phyloP scores from a whole-genome alignment of 2,113 vertebrate species.

The Hydrolagus affinis region DNA sequence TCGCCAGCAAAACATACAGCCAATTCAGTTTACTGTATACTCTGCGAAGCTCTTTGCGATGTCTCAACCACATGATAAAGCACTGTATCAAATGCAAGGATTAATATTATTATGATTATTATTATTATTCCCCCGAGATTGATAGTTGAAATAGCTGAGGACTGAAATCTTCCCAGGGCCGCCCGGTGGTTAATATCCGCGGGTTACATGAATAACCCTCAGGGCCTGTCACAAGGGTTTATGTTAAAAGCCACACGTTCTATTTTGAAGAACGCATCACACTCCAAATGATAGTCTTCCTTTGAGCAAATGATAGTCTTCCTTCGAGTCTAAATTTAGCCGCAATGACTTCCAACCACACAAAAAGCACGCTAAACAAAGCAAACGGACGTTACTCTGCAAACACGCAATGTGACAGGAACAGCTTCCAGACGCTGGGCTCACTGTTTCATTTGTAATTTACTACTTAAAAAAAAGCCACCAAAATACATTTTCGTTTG shows the following conservation, averaged over 20 bases:
- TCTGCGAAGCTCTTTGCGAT: too few relatives aligned
- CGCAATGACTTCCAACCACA: neutral
- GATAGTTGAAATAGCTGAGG: too few relatives aligned
- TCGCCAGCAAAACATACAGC: too few relatives aligned
- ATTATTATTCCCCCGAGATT: too few relatives aligned
- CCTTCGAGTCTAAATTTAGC: conserved; percentile 14
- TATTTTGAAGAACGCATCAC: neutral
- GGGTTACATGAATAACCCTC: too few relatives aligned
- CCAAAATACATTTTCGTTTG: conserved; percentile 27
- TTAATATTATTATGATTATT: too few relatives aligned
- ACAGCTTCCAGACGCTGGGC: conserved; percentile 17
- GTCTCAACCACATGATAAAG: too few relatives aligned
- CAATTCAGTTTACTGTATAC: too few relatives aligned
- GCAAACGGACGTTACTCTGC: neutral
- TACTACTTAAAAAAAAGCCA: conserved; percentile 22
- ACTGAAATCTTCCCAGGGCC: too few relatives aligned
- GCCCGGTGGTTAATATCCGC: too few relatives aligned
- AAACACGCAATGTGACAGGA: conserved; percentile 27
- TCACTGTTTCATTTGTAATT: conserved; percentile 28
- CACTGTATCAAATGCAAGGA: too few relatives aligned
- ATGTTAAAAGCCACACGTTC: neutral
- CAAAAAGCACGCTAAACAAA: conserved; percentile 7
- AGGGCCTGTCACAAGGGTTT: neutral
- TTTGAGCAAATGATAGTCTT: neutral
- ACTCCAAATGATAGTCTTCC: conserved; percentile 7